A percentile compares a stretch with the other conserved stretches of the same genome.
Conservation (phyloP, 2,888 invertebrate genomes). For the Sepioteuthis lessoniana region DNA sequence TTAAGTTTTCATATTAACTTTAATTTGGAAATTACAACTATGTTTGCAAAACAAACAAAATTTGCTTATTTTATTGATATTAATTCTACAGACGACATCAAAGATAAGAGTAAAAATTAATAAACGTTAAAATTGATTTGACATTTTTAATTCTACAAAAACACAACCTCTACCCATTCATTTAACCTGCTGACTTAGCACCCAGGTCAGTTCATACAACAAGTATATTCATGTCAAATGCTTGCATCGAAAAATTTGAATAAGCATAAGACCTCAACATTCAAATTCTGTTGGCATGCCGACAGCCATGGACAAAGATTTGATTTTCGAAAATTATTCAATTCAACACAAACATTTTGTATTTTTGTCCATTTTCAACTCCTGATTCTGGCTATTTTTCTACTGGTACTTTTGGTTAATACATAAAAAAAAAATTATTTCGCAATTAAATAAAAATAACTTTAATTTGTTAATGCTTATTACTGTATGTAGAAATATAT, state of each 20-base stretch:
- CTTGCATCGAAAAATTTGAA: background rate
- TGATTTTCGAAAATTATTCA: background rate
- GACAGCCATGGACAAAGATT: background rate
- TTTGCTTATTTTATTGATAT: background rate
- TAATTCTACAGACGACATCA: background rate
- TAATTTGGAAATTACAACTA: too few relatives aligned
- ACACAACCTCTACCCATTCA: background rate
- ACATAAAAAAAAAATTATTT: too few relatives aligned
- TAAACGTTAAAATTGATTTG: background rate
- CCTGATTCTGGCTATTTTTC: too few relatives aligned
- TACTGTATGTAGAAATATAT: too few relatives aligned
- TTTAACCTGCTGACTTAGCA: background rate
- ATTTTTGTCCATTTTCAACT: background rate
- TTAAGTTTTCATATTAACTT: too few relatives aligned
- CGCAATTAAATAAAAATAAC: too few relatives aligned
- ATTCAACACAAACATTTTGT: background rate
- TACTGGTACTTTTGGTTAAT: too few relatives aligned
- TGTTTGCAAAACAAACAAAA: background rate
- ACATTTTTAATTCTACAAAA: background rate
- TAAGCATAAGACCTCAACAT: background rate
- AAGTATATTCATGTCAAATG: background rate
- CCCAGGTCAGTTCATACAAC: background rate
- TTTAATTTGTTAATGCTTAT: too few relatives aligned
- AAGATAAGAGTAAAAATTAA: background rate
- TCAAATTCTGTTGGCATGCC: background rate